Conservation (phyloP, 2,888 invertebrate species). For the Pyrgus malvae region DNA sequence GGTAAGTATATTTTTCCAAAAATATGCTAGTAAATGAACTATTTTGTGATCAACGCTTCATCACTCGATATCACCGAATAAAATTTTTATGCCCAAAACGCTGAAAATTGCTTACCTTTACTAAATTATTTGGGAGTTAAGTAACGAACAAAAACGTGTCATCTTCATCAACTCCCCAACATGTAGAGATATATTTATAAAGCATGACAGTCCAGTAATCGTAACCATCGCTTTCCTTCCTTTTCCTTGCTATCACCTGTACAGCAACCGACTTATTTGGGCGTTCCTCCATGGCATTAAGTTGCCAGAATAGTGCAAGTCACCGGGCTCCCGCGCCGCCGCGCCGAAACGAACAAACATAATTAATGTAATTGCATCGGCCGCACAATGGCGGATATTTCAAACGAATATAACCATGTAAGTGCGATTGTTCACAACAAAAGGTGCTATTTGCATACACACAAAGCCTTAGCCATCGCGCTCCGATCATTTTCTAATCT, state of each 20-base stretch:
- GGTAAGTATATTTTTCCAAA: no score
- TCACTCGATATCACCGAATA: no score
- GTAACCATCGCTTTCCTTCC: neutral
- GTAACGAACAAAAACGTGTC: no score
- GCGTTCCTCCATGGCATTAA: slow-evolving; percentile 14
- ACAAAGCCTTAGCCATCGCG: slow-evolving; percentile 30
- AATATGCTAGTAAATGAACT: no score
- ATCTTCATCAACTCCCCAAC: neutral
- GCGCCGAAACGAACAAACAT: slow-evolving; percentile 39
- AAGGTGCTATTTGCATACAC: slow-evolving; percentile 46
- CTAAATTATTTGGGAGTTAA: no score
- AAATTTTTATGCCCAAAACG: no score
- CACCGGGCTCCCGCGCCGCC: slow-evolving; percentile 15
- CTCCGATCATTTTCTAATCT: slow-evolving; percentile 39
- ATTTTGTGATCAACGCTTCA: no score
- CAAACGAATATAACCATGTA: slow-evolving; percentile 33
- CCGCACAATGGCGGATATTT: slow-evolving; percentile 35
- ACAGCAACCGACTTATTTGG: slow-evolving; percentile 32
- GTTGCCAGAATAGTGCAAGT: slow-evolving; percentile 25
- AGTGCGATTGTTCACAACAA: slow-evolving; percentile 36
- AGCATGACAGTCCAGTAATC: neutral
- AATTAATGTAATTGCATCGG: slow-evolving; percentile 46
- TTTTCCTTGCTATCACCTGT: slow-evolving; percentile 33
- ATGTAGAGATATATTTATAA: neutral
- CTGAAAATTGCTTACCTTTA: no score